Percentiles rank a stretch among this genome's conserved stretches.
These are phyloP conservation scores for Epizoanthus rinbou DNA, from an alignment of 92 coral and sea anemone genomes.

Conservation along the genomic window DNA sequence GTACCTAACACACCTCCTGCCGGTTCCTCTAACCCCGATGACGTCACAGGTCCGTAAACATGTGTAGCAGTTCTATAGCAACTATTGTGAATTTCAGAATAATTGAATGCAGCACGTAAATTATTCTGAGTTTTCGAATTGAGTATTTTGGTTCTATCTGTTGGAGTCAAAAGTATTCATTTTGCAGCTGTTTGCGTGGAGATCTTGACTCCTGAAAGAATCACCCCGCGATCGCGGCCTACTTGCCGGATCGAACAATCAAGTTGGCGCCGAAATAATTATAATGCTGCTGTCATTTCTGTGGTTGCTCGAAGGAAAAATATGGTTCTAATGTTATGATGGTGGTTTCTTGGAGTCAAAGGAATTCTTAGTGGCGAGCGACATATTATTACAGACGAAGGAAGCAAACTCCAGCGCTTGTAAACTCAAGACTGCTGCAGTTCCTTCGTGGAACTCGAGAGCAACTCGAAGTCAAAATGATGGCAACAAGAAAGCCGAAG, in stretches of 20 bases:
- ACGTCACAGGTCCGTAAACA: conserved; percentile 26
- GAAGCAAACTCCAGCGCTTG: not conserved
- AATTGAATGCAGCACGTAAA: conserved; percentile 15
- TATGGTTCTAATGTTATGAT: conserved; percentile 21
- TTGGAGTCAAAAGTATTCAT: not conserved
- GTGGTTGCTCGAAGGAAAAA: conserved; percentile 17
- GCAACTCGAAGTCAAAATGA: conserved; percentile 11
- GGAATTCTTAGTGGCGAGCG: conserved; percentile 14
- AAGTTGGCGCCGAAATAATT: not conserved
- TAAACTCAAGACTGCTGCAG: not conserved
- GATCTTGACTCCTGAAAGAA: not conserved
- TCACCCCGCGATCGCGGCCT: no score
- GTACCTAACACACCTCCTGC: no score
- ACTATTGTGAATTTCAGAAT: conserved; percentile 34
- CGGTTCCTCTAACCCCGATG: conserved; percentile 1
- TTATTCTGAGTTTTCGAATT: conserved; percentile 26
- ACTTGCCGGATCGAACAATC: no score
- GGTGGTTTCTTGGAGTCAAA: conserved; percentile 31
- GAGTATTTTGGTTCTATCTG: conserved; percentile 22
- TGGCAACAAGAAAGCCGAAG: conserved; percentile 43
- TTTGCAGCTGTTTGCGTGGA: not conserved
- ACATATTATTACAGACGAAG: not conserved
- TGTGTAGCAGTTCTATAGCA: conserved; percentile 44
- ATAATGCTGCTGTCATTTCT: conserved; percentile 10
- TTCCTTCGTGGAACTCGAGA: conserved; percentile 12